These are phyloP conservation scores for Alloplasta piceator DNA, from an alignment of 2,888 invertebrate genomes.

Conservation along the genomic window DNA sequence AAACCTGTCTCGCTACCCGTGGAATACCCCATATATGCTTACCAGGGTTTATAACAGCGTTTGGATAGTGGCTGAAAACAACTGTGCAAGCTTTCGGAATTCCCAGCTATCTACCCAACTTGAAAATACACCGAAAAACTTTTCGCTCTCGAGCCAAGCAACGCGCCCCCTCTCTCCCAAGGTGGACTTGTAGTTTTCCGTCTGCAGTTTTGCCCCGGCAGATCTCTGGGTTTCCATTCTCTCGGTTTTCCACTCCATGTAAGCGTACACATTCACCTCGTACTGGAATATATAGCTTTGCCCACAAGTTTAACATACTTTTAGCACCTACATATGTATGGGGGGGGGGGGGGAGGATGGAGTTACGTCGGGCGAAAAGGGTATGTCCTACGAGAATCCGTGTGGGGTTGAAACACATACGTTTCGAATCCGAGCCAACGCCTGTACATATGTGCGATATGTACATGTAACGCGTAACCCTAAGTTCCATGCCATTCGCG, in stretches of 20 bases:
- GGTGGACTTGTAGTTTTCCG: slow-evolving; percentile 33
- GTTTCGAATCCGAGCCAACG: neutral
- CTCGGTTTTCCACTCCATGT: slow-evolving; percentile 6
- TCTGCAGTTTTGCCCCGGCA: neutral
- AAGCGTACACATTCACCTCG: slow-evolving; percentile 4
- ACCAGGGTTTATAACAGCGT: slow-evolving; percentile 4
- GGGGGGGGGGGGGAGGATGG: no score
- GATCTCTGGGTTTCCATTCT: slow-evolving; percentile 13
- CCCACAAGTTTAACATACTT: slow-evolving; percentile 48
- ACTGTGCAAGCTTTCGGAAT: slow-evolving; percentile 18
- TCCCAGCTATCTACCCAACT: slow-evolving; percentile 35
- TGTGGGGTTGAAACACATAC: neutral
- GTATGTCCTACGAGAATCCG: slow-evolving; percentile 34
- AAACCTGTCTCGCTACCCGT: no score
- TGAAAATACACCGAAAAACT: slow-evolving; percentile 58
- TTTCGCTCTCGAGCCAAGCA: slow-evolving; percentile 24
- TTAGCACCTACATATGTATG: slow-evolving; percentile 21
- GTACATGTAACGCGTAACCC: no score
- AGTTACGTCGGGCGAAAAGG: neutral
- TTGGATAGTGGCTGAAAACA: slow-evolving; percentile 33
- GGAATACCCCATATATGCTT: neutral
- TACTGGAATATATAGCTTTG: slow-evolving; percentile 20
- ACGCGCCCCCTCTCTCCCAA: slow-evolving; percentile 47
- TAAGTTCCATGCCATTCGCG: neutral
- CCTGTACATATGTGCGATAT: neutral